Conservation (phyloP, 2,113 vertebrate genomes). For the Pseudopodoces humilis region DNA sequence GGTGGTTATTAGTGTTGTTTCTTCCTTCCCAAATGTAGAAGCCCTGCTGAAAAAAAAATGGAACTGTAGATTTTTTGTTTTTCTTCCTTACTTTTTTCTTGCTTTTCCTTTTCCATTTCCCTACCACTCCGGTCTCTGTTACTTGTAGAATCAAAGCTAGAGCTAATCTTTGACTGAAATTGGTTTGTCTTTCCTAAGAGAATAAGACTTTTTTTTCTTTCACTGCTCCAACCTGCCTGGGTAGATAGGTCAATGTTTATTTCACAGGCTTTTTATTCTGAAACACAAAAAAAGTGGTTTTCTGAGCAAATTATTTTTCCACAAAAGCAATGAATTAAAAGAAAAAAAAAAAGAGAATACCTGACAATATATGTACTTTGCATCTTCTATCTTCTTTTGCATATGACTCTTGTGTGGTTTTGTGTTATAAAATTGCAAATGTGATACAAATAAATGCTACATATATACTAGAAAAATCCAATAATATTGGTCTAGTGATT, state of each 20-base stretch:
- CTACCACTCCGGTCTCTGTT: neutral
- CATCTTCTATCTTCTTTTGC: neutral
- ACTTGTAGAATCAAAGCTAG: neutral
- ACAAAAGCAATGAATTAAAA: neutral
- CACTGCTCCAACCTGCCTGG: neutral
- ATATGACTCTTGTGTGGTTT: neutral
- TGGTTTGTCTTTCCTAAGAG: neutral
- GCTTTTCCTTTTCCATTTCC: neutral
- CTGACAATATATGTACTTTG: neutral
- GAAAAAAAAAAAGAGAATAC: too few relatives aligned
- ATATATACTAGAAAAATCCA: neutral
- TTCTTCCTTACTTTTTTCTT: neutral
- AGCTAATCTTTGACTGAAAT: neutral
- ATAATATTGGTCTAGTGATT: neutral
- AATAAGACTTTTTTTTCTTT: neutral
- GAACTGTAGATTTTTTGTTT: neutral
- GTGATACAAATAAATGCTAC: neutral
- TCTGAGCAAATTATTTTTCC: neutral
- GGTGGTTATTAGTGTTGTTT: neutral
- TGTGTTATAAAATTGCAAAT: neutral
- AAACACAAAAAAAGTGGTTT: neutral
- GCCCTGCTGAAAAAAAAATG: too few relatives aligned
- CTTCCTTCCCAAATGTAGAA: neutral
- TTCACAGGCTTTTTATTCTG: neutral
- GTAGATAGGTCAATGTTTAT: neutral